Conservation (phyloP, 2,888 invertebrate genomes). For the Lithophane ornitopus region DNA sequence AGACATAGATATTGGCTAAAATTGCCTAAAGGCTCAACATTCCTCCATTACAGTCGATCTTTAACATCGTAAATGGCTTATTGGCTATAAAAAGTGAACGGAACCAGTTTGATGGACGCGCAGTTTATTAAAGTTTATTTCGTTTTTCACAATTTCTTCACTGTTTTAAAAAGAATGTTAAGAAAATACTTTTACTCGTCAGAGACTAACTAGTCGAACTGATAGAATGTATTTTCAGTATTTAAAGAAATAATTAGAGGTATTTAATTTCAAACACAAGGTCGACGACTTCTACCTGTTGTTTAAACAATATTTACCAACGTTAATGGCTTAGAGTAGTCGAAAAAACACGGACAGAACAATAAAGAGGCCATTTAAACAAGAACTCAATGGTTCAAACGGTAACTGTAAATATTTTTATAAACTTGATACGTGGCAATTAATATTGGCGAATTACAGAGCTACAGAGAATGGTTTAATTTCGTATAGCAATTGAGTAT, state of each 20-base stretch:
- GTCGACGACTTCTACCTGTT: conserved; percentile 8
- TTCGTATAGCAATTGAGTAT: background rate
- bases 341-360: conserved; percentile 30
- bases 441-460: conserved; percentile 17
- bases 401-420: conserved; percentile 25
- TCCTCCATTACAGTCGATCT: conserved; percentile 19
- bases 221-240: conserved; percentile 2
- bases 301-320: conserved; percentile 32
- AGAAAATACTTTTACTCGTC: background rate
- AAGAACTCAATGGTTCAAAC: background rate
- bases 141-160: background rate
- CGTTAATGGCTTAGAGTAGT: conserved; percentile 25
- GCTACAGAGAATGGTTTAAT: background rate
- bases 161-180: background rate
- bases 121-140: conserved; percentile 8
- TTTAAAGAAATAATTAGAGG: conserved; percentile 3
- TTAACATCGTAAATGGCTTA: conserved; percentile 36
- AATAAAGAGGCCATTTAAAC: conserved; percentile 43
- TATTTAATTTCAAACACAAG: conserved; percentile 19
- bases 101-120: background rate
- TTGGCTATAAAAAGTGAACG: conserved; percentile 40
- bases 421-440: conserved; percentile 35
- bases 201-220: no score
- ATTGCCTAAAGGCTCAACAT: background rate
- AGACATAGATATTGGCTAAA: background rate